Base-by-base conservation (phyloP, 2,113 vertebrate species). In the Rattus rattus region DNA sequence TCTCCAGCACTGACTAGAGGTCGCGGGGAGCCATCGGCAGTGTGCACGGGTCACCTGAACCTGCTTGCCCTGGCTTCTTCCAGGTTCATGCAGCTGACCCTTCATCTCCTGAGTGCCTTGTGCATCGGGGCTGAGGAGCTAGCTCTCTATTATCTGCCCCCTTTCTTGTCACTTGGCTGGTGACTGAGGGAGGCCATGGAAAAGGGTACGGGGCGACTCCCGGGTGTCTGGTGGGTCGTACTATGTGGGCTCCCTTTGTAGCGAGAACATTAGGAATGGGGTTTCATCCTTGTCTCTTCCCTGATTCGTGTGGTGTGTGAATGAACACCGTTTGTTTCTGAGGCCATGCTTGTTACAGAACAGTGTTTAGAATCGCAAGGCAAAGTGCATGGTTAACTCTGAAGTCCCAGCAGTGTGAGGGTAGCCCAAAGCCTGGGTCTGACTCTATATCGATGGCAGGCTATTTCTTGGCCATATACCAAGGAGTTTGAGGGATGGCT, bases 61-160 rank as follows among this genome's bases (percentile, higher is more conserved):
- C 2, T 47, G 76, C 47, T 85, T 36, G 93, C 16, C 72, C 43
- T 33, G 39, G 76, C 70, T 59, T 63, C 28, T 94, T 52, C 47
- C n/a, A 47, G 47, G 75, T 43, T 65, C 2, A 43, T 28, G 10
- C 9, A 1, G 4, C 11, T 1, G 20, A 16, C 63, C 11, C 39
- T 63, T 81, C 10, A 3, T 33, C 49, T 90, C 54, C 33, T 9
- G 28, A 0, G 0, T 2, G 17, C 17, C 10, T 8, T 1, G 22
- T 28, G 49, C 22, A 0, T 33, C 14, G 7, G 47, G 43, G 49
- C 43, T 5, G 30, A 30, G 63, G 20, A 20, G 75, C 13, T 26
- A 20, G 75, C 13, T 26, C 36, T 30, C 61, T 12, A 4, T 2
- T 1, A 2, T 59, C n/a, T 3, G 30, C 7, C 20, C 36, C 49